Base-by-base conservation (phyloP, 1,140 invertebrate species). In the Lasioglossum baleicum region DNA sequence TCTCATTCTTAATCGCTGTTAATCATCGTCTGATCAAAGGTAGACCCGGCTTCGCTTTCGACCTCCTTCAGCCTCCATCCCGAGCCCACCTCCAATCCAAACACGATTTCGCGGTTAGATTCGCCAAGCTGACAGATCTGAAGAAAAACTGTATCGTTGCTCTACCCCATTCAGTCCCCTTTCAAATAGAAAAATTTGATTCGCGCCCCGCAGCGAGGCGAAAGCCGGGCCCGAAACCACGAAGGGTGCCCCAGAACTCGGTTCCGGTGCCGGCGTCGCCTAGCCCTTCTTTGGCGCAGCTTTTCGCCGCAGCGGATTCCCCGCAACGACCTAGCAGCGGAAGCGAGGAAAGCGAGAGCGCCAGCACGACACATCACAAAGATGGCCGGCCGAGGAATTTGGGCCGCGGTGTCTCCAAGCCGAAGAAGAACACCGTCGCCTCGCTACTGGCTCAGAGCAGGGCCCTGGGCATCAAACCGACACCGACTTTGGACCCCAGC, bases 341-440 rank as follows among this genome's bases (percentile, higher is more conserved):
- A n/a, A 96, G 95, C 89, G 95, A 95, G 85, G 95, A 95, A 76
- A 95, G 94, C 83, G 95, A 96, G 86, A 94, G 95, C 90, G 90
- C 94, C 89, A 89, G 66, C 78, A 90, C 53, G 67, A 84, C 87
- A 1, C 92, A 93, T 68, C 92, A 94, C 75, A 95, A 96, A 72
- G 96, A 97, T 89, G 96, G 96, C 6, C 90, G 96, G 51, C 96
- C 96, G 0, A 94, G 97, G 17, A 97, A 97, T 91, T 94, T 97
- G 11, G 97, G 97, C 11, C 94, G 96, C 5, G 97, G 97, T 1
- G 96, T 97, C 6, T 97, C 96, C 82, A 97, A 97, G 89, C 97
- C 97, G 42, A 98, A 98, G 94, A 98, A 98, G 93, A 98, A 98
- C 88, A 98, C 97, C 0, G 97, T 98, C 0, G 97, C 97, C 0